phyloP scores from a whole-genome alignment of 1,140 invertebrate genomes.

The Gonatopus flavifemur region DNA sequence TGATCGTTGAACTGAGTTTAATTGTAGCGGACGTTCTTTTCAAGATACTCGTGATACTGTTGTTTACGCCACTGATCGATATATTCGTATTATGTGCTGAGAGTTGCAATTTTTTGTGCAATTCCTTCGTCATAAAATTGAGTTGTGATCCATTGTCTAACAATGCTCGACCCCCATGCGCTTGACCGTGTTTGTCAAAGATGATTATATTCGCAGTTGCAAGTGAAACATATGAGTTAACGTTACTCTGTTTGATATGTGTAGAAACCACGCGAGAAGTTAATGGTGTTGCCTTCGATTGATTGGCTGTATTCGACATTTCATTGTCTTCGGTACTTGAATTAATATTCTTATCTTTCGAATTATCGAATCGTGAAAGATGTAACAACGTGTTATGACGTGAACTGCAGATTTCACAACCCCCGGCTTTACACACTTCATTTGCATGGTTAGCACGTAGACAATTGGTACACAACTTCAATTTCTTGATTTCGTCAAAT shows the following conservation, averaged over 20 bases:
- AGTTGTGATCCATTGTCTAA: slow-evolving; percentile 22
- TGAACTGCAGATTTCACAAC: slow-evolving; percentile 8
- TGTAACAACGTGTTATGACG: slow-evolving; percentile 20
- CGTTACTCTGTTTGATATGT: too few species aligned
- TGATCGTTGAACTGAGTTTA: slow-evolving; percentile 12
- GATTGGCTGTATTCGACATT: not conserved
- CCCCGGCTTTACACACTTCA: slow-evolving; percentile 7
- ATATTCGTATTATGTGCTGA: not conserved
- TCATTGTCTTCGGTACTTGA: not conserved
- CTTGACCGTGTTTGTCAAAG: slow-evolving; percentile 7
- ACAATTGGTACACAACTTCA: slow-evolving; percentile 17
- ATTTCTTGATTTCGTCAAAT: slow-evolving; percentile 3
- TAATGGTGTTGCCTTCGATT: too few species aligned
- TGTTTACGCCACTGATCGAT: slow-evolving; percentile 11
- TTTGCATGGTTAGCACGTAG: slow-evolving; percentile 1
- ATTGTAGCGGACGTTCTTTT: slow-evolving; percentile 11
- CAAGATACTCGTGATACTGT: too few species aligned
- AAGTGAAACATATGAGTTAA: too few species aligned
- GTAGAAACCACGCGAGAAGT: too few species aligned
- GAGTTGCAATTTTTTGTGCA: slow-evolving; percentile 8
- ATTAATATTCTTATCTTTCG: not conserved
- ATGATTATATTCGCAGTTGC: slow-evolving; percentile 18
- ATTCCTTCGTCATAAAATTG: slow-evolving; percentile 16
- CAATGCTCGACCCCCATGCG: slow-evolving; percentile 13
- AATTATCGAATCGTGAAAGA: not conserved